Conservation (phyloP, 2,888 invertebrate species). For the Trilocha varians region DNA sequence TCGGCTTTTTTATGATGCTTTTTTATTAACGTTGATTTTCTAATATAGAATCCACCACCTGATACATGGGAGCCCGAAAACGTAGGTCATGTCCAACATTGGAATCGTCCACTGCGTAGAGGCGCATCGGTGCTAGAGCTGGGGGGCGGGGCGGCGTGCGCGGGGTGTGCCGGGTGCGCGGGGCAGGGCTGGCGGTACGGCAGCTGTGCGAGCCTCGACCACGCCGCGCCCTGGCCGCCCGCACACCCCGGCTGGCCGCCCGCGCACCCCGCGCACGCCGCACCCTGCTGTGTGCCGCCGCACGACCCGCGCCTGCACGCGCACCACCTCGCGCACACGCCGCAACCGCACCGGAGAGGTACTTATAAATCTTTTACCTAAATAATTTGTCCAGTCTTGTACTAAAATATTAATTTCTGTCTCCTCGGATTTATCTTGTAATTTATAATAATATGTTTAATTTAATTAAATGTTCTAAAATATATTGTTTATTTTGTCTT, state of each 20-base stretch:
- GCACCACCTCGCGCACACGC: slow-evolving; percentile 33
- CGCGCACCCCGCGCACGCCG: slow-evolving; percentile 28
- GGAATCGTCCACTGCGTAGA: slow-evolving; percentile 52
- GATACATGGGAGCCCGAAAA: slow-evolving; percentile 49
- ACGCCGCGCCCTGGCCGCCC: slow-evolving; percentile 34
- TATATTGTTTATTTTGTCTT: slow-evolving; percentile 14
- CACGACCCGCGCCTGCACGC: slow-evolving; percentile 14
- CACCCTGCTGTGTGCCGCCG: slow-evolving; percentile 7
- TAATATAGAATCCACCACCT: slow-evolving; percentile 19
- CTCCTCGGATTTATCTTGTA: no score
- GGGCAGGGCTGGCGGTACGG: slow-evolving; percentile 54
- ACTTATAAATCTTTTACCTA: no score
- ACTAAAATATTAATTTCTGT: no score
- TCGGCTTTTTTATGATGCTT: neutral
- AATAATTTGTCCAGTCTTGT: no score
- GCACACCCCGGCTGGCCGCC: slow-evolving; percentile 14
- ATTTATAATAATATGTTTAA: no score
- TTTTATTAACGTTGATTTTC: neutral
- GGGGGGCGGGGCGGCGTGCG: slow-evolving; percentile 32
- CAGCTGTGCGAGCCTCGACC: slow-evolving; percentile 60
- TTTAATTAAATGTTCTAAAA: no score
- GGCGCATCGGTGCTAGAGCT: slow-evolving; percentile 59
- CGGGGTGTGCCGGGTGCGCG: slow-evolving; percentile 30
- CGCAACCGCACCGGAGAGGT: slow-evolving; percentile 58
- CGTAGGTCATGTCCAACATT: slow-evolving; percentile 25